phyloP scores from a whole-genome alignment of 2,797 vertebrate genomes.

The Coilia nasus region DNA sequence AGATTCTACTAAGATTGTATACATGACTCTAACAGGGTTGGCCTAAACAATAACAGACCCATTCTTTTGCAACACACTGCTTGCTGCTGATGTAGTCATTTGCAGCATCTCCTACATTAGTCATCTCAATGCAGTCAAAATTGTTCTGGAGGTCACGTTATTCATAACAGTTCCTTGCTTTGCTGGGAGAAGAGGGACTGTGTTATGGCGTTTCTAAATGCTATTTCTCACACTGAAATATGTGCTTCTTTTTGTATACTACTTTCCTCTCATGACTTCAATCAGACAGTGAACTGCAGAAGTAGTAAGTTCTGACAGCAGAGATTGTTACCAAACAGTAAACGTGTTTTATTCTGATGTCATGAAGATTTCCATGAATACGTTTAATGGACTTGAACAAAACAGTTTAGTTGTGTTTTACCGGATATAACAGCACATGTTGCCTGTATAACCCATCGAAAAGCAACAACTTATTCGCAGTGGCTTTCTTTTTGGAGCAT shows the following conservation, averaged over 20 bases:
- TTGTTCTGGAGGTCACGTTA: not conserved
- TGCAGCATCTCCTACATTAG: not conserved
- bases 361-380: not conserved
- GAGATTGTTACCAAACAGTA: not conserved
- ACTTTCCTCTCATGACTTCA: not conserved
- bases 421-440: not conserved
- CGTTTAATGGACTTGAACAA: no score
- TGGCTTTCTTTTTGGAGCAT: not conserved
- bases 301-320: not conserved
- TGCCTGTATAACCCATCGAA: not conserved
- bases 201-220: not conserved
- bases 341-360: not conserved
- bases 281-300: not conserved
- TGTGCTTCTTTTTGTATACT: not conserved
- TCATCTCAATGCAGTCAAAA: not conserved
- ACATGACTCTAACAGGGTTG: no score
- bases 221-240: not conserved
- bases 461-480: not conserved
- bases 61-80: not conserved
- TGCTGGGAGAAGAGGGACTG: not conserved
- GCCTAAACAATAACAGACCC: not conserved
- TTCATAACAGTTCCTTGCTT: not conserved
- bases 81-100: not conserved
- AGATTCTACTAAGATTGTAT: no score
- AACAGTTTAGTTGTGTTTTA: not conserved